These are phyloP conservation scores for Thecocarcelia acutangulata DNA, from an alignment of 2,888 invertebrate species.

Conservation along the genomic window DNA sequence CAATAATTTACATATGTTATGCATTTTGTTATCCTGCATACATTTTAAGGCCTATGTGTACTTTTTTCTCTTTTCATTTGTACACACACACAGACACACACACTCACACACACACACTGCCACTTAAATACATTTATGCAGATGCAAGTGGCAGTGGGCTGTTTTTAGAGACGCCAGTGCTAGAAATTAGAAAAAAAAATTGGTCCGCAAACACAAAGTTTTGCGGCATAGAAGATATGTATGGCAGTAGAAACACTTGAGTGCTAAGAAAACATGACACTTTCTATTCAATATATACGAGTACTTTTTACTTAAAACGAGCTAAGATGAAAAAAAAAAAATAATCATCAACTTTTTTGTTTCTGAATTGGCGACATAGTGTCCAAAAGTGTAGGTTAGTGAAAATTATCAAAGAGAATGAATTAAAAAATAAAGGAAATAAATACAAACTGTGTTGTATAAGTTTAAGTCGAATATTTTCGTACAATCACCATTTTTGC, in stretches of 20 bases:
- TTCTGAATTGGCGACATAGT: conserved; percentile 62
- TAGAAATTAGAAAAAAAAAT: conserved; percentile 58
- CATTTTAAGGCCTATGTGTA: conserved; percentile 42
- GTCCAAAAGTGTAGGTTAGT: conserved; percentile 63
- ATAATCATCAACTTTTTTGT: conserved; percentile 45
- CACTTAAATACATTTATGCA: conserved; percentile 4
- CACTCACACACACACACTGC: not conserved
- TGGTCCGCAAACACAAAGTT: conserved; percentile 37
- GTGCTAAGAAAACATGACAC: conserved; percentile 60
- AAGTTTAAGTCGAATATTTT: conserved; percentile 1
- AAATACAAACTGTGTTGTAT: not conserved
- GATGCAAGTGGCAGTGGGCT: conserved; percentile 60
- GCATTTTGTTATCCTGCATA: conserved; percentile 63
- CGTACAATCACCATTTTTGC: not conserved
- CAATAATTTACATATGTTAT: conserved; percentile 66
- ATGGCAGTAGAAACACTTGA: conserved; percentile 50
- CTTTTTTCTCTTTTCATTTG: not conserved
- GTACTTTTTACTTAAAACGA: conserved; percentile 31
- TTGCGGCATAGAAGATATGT: conserved; percentile 47
- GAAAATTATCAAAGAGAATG: conserved; percentile 32
- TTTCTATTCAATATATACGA: conserved; percentile 61
- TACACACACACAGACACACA: not conserved
- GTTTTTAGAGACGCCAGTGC: conserved; percentile 58
- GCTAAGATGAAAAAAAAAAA: not conserved
- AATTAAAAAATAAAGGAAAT: not conserved